Percentiles rank a stretch among this genome's conserved stretches.
Conservation (phyloP, 2,888 invertebrate genomes). For the Diarsia mendica region DNA sequence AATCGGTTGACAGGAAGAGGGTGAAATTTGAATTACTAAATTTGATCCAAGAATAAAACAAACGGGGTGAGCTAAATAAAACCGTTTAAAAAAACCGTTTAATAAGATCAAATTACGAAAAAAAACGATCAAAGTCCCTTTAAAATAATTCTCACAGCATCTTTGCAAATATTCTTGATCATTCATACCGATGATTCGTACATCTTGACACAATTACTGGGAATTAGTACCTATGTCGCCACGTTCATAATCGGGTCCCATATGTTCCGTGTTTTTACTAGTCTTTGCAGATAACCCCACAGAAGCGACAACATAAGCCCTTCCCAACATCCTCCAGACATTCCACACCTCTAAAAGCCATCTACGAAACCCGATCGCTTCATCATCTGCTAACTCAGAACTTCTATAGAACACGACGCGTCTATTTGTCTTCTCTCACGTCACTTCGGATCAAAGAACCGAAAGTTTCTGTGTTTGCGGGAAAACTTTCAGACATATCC, state of each 20-base stretch:
- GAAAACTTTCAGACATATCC: slow-evolving; percentile 56
- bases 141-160: neutral
- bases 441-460: slow-evolving; percentile 58
- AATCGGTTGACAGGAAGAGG: no score
- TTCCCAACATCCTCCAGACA: neutral
- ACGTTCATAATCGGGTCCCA: neutral
- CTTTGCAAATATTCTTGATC: neutral
- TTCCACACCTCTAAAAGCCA: slow-evolving; percentile 30
- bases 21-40: no score
- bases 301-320: neutral
- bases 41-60: no score
- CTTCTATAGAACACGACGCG: slow-evolving; percentile 51
- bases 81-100: no score
- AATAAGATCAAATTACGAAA: no score
- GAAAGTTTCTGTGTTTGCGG: slow-evolving; percentile 59
- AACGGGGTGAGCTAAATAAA: no score
- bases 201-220: no score
- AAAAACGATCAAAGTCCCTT: neutral
- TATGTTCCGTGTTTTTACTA: neutral
- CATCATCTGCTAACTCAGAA: slow-evolving; percentile 50
- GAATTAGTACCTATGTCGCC: neutral
- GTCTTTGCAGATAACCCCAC: neutral
- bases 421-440: slow-evolving; percentile 62
- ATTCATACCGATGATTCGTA: neutral
- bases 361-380: slow-evolving; percentile 50